Conservation (phyloP, 2,113 vertebrate species). For the Apistogramma diplotaenia region DNA sequence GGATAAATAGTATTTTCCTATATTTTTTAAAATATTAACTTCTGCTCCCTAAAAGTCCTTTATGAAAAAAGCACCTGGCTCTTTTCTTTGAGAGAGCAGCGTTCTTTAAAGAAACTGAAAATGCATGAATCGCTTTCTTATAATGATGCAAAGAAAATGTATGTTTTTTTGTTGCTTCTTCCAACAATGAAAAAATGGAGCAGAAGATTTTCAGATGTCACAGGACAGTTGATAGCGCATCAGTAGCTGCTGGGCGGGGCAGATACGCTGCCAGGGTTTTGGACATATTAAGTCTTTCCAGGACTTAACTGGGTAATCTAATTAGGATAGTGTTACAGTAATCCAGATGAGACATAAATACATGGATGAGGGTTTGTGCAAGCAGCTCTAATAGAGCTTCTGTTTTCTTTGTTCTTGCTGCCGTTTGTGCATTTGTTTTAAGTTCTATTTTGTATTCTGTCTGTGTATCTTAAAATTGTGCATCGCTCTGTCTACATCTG, state of each 20-base stretch:
- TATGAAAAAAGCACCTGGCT: neutral
- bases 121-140: neutral
- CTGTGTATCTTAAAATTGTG: neutral
- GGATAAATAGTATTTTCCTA: neutral
- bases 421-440: neutral
- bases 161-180: neutral
- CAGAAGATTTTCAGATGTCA: neutral
- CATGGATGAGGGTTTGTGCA: neutral
- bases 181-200: rapidly evolving
- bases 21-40: neutral
- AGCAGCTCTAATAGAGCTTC: neutral
- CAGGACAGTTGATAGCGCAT: neutral
- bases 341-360: neutral
- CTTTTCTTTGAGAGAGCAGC: neutral
- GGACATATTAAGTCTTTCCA: neutral
- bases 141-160: neutral
- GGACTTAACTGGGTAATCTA: neutral
- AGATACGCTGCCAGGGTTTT: neutral
- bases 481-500: neutral
- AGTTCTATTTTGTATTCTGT: neutral
- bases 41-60: neutral
- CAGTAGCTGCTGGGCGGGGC: neutral
- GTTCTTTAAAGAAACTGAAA: neutral
- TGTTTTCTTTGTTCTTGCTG: neutral
- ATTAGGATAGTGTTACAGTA: neutral